phyloP scores from a whole-genome alignment of 2,888 invertebrate genomes.

The Acrobasis suavella region DNA sequence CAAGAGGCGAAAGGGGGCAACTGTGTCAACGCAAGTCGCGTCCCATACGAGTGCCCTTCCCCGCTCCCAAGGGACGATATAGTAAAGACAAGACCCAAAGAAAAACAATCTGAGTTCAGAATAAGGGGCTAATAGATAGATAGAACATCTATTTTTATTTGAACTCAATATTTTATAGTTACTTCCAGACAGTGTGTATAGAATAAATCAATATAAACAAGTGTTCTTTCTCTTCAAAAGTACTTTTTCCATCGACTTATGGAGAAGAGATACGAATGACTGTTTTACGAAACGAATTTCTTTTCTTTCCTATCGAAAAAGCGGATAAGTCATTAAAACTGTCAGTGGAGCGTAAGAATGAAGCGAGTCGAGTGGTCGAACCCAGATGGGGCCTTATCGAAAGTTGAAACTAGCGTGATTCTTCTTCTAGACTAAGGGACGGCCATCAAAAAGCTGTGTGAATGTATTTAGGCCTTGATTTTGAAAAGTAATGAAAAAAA shows the following conservation, averaged over 20 bases:
- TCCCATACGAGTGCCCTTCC: no score
- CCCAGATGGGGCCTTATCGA: conserved; percentile 62
- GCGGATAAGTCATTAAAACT: conserved; percentile 79
- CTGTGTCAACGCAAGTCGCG: no score
- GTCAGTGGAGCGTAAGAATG: conserved; percentile 70
- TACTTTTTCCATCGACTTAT: background rate
- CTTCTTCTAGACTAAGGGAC: conserved; percentile 34
- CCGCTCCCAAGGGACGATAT: no score
- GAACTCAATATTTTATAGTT: no score
- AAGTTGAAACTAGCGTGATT: conserved; percentile 70
- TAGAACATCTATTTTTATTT: no score
- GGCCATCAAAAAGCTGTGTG: background rate
- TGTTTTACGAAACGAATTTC: conserved; percentile 50
- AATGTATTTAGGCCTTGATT: no score
- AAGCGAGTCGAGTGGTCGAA: conserved; percentile 68
- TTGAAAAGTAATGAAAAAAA: no score
- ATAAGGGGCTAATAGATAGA: no score
- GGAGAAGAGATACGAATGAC: conserved; percentile 27
- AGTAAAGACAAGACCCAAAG: no score
- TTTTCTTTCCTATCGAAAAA: conserved; percentile 57
- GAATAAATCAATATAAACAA: no score
- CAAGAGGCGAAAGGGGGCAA: no score
- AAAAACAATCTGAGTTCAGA: no score
- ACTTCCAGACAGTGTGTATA: background rate
- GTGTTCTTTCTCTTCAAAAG: background rate